Percentiles rank a stretch among this genome's conserved stretches.
Evolutionary conservation across 2,888 invertebrate species (phyloP).

Genomic region (Dromius quadrimaculatus): DNA sequence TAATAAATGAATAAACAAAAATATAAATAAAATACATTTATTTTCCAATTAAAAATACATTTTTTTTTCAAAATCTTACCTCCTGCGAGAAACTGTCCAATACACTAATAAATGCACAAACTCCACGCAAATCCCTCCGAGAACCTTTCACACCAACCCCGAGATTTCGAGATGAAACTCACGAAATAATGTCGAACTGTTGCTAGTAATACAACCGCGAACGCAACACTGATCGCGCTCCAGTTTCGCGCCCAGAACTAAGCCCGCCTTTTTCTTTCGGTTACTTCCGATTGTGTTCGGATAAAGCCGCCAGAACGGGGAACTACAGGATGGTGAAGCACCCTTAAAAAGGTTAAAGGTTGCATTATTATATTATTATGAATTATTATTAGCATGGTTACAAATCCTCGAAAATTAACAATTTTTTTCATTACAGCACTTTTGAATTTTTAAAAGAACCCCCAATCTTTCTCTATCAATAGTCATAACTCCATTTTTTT

Average conservation of each 20-base stretch:
- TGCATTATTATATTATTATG: too few relatives aligned
- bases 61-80: neutral
- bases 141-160: neutral
- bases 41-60: neutral
- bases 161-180: neutral
- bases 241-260: neutral
- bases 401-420: too few relatives aligned
- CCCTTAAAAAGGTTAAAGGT: too few relatives aligned
- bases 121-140: too few relatives aligned
- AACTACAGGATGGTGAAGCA: neutral
- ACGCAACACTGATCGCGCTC: slow-evolving; percentile 2
- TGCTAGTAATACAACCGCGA: neutral
- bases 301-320: neutral
- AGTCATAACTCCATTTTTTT: too few relatives aligned
- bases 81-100: neutral
- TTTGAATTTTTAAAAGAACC: too few relatives aligned
- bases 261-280: neutral
- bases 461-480: too few relatives aligned
- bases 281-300: neutral
- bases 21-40: neutral
- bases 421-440: too few relatives aligned
- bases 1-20: neutral
- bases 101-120: too few relatives aligned
- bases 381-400: too few relatives aligned
- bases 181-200: neutral